Evolutionary conservation across 2,888 invertebrate genomes (phyloP), one percentile per base, ranked within the genome.

Genomic region (Drosophila mayaguana): DNA sequence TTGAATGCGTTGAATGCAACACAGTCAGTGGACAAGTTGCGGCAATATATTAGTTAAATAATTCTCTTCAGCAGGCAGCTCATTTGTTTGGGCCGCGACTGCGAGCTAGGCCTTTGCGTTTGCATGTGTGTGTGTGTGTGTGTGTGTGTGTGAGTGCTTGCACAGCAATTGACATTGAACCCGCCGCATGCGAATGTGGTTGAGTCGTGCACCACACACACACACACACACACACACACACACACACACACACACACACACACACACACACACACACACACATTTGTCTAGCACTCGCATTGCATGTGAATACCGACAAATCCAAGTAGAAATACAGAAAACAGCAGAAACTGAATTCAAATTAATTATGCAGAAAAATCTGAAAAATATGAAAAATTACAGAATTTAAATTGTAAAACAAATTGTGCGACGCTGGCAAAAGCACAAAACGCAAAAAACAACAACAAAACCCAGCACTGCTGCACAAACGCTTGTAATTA

Each of bases 131-230:
- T 18, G n/a, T n/a, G 36, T 43, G 56, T 61, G 16, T 28, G 28
- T 50, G 34, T 38, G 40, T 65, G 46, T 75, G 20, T 50, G 34
- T 20, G 57, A 60, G 20, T 56, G 50, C 61, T 70, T 81, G 70
- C 71, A 54, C 65, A 69, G 45, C 69, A 83, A 67, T 79, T 84
- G 84, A 81, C 87, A 88, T 84, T 84, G 89, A 84, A 86, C 84
- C 63, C 74, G 65, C 63, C 72, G 48, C 12, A 22, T 56, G 48
- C 38, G 60, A 63, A 59, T 70, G 79, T 71, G 63, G 55, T 63
- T 57, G 63, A 38, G 60, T 75, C 66, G 74, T 71, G 78, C 67
- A 48, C 28, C 71, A 66, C 62, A 62, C 62, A 62, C 70, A 65
- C 57, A n/a, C n/a, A n/a, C n/a, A n/a, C n/a, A n/a, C n/a, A n/a